Evolutionary conservation across 2,797 vertebrate genomes (phyloP), one percentile per base, ranked within the genome.

Genomic region (Chelon auratus): DNA sequence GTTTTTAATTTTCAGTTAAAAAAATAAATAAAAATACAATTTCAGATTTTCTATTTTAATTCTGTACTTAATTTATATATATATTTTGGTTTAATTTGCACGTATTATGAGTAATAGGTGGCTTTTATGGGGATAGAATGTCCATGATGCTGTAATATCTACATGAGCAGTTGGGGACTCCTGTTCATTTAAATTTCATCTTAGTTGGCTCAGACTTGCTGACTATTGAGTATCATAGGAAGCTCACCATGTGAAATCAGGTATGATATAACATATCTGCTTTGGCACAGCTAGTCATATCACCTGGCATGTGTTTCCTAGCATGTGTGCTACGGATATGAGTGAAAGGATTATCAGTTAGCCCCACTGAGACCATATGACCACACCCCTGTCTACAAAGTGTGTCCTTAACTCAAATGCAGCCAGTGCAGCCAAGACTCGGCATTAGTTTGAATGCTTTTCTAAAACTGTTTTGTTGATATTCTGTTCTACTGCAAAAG

Each of bases 291-390:
- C 62, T 61, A 11, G 52, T 60, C 40, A 47, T 70, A 57, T 85
- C 81, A 79, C 78, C 88, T 89, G 86, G 80, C 75, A 72, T 73
- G 53, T 71, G 73, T 70, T 68, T 57, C 77, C 43, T 48, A 72
- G 78, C 84, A 89, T 87, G 83, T 89, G 83, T 83, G 77, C 78
- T 77, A 67, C 80, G 86, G 91, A 91, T 89, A 88, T 90, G 84
- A 91, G 68, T 71, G 61, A 81, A 84, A 77, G 83, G 92, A 91
- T 92, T 92, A 92, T 89, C 81, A 73, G 77, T 58, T 56, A 43
- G 72, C 87, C 87, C 30, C 33, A 87, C 90, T 89, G 89, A 82
- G 87, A 84, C 84, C 89, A 90, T 87, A 85, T 90, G 87, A 92
- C 67, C 83, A 64, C 37, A 43, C 39, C 36, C 10, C 17, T 60